phyloP scores from a whole-genome alignment of 2,797 vertebrate species.

The Tapera naevia region DNA sequence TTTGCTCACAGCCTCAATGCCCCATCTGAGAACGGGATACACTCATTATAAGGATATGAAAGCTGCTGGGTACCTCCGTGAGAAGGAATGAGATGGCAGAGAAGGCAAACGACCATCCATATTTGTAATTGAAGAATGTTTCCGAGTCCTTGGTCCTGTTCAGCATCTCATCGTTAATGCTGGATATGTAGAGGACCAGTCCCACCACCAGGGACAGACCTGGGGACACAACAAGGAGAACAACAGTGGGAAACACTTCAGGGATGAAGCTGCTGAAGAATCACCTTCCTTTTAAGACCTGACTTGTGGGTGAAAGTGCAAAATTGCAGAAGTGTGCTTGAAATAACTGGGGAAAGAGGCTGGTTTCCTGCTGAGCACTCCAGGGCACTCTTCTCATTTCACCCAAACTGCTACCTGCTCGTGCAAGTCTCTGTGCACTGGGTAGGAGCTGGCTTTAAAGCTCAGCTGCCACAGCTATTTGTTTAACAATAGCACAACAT shows the following conservation, averaged over 20 bases:
- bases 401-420: neutral
- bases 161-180: constrained; percentile 91
- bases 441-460: constrained; percentile 29
- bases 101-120: constrained; percentile 92
- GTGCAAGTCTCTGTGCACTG: neutral
- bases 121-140: constrained; percentile 90
- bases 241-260: neutral
- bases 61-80: constrained; percentile 81
- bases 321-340: neutral
- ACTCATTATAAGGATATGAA: neutral
- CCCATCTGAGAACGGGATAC: accelerated
- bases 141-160: constrained; percentile 89
- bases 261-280: neutral
- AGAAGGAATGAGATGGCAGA: constrained; percentile 92
- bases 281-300: neutral
- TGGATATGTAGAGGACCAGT: constrained; percentile 93
- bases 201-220: constrained; percentile 89
- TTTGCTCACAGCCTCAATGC: neutral
- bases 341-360: neutral
- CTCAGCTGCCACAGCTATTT: constrained; percentile 9
- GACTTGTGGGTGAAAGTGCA: neutral
- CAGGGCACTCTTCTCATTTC: neutral
- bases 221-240: neutral
- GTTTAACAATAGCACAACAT: neutral
- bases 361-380: neutral